Conservation (phyloP, 2,888 invertebrate genomes). For the Hypomecis punctinalis region DNA sequence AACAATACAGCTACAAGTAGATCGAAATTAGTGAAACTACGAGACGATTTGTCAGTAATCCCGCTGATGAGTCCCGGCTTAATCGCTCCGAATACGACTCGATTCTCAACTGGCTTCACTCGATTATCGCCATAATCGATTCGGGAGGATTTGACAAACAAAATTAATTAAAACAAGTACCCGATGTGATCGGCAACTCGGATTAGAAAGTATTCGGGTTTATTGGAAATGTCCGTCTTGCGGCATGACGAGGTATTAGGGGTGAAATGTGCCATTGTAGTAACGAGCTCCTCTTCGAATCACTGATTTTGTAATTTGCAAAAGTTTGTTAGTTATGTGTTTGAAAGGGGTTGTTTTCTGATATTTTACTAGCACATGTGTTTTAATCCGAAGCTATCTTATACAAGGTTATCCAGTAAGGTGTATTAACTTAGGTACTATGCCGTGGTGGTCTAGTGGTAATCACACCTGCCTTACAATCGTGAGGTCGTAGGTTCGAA, state of each 20-base stretch:
- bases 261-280: not conserved
- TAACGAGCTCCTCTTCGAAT: not conserved
- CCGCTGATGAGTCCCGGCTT: slow-evolving; percentile 12
- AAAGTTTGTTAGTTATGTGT: no score
- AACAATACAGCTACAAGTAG: slow-evolving; percentile 15
- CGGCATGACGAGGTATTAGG: not conserved
- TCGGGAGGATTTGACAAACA: slow-evolving; percentile 37
- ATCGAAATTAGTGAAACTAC: slow-evolving; percentile 25
- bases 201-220: slow-evolving; percentile 25
- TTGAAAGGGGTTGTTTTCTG: no score
- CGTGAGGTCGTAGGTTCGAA: no score
- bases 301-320: not conserved
- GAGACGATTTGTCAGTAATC: slow-evolving; percentile 26
- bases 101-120: slow-evolving; percentile 30
- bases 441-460: no score
- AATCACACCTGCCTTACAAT: no score
- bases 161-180: slow-evolving; percentile 44
- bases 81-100: slow-evolving; percentile 40
- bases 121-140: slow-evolving; percentile 44
- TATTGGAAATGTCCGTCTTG: slow-evolving; percentile 16
- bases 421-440: no score
- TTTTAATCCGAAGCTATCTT: no score
- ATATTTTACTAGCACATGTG: no score
- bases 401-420: no score
- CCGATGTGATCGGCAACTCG: slow-evolving; percentile 22